These are phyloP conservation scores for Rhadina sibilatrix DNA, from an alignment of 2,113 vertebrate genomes.

Conservation along the genomic window DNA sequence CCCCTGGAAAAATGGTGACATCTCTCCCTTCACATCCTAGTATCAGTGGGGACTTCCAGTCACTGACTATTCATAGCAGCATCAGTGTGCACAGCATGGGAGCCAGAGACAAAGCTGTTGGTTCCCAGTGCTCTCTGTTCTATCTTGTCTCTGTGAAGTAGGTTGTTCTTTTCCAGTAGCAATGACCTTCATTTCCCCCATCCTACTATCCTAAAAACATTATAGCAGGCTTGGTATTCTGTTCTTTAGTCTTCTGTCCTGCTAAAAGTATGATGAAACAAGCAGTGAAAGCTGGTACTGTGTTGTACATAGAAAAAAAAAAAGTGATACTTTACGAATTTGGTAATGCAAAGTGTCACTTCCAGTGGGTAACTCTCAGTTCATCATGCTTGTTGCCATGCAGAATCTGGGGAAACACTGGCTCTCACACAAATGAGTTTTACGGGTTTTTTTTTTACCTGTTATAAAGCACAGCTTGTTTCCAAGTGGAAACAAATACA, in stretches of 20 bases:
- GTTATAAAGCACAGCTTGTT: neutral
- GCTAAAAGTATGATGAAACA: neutral
- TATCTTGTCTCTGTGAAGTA: neutral
- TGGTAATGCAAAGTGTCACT: neutral
- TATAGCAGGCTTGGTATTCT: neutral
- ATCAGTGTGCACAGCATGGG: neutral
- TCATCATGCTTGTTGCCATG: neutral
- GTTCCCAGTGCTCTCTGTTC: neutral
- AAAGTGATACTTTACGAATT: neutral
- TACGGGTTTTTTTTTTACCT: neutral
- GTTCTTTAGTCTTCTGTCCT: neutral
- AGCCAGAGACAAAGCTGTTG: neutral
- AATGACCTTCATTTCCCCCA: neutral
- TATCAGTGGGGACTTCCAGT: neutral
- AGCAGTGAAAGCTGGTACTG: neutral
- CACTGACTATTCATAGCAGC: neutral
- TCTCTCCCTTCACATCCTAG: neutral
- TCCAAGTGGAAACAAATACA: conserved; percentile 9
- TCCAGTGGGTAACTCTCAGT: neutral
- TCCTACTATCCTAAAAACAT: neutral
- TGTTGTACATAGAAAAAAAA: neutral
- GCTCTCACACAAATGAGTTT: neutral
- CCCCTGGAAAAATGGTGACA: neutral
- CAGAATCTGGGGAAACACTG: neutral
- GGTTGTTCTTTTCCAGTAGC: neutral